Evolutionary conservation across 2,888 invertebrate species (phyloP).

Genomic region (Acronicta aceris): DNA sequence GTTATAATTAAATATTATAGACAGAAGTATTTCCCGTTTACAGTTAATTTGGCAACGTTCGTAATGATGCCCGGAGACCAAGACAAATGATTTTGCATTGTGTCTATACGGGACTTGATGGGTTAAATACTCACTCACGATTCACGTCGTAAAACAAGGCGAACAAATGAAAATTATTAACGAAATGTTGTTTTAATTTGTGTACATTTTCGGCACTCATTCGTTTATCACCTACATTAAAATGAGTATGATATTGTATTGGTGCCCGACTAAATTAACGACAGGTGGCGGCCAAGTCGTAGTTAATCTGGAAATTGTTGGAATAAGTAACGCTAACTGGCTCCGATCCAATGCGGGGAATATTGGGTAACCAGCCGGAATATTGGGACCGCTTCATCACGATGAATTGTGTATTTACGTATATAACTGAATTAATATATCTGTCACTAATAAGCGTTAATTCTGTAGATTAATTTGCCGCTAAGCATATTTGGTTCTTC

Average conservation of each 20-base stretch:
- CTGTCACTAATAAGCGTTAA: conserved; percentile 4
- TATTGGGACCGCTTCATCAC: conserved; percentile 64
- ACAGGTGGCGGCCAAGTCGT: conserved; percentile 52
- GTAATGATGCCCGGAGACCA: too few relatives aligned
- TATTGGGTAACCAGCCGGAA: conserved; percentile 63
- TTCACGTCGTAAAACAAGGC: too few relatives aligned
- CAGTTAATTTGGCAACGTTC: too few relatives aligned
- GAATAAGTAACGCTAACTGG: conserved; percentile 74
- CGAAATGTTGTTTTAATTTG: too few relatives aligned
- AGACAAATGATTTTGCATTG: too few relatives aligned
- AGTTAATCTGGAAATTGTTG: conserved; percentile 66
- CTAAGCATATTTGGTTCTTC: too few relatives aligned
- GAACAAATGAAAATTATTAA: too few relatives aligned
- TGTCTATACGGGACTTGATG: too few relatives aligned
- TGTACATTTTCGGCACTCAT: neutral
- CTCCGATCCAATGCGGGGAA: conserved; percentile 61
- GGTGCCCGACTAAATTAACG: conserved; percentile 46
- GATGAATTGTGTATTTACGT: conserved; percentile 34
- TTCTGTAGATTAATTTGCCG: neutral
- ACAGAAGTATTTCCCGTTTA: too few relatives aligned
- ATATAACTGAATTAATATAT: conserved; percentile 27
- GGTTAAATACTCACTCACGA: too few relatives aligned
- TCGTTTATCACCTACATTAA: conserved; percentile 3
- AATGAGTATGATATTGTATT: conserved; percentile 35
- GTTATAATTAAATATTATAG: too few relatives aligned